A percentile compares a stretch with the other conserved stretches of the same genome.
Conservation (phyloP, 2,888 invertebrate species). For the Andrena marginata region DNA sequence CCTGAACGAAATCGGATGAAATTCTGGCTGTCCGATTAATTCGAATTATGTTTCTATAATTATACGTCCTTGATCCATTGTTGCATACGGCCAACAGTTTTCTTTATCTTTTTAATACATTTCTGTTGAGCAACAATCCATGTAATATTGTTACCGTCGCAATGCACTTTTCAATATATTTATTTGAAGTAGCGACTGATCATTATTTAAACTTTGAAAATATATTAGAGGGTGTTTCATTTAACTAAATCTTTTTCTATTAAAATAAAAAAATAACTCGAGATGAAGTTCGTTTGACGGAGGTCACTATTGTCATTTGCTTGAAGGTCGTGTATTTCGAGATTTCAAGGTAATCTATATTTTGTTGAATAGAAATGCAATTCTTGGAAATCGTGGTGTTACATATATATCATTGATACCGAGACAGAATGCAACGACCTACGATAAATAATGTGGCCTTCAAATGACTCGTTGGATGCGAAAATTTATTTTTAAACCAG, state of each 20-base stretch:
- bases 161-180: background rate
- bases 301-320: too few relatives aligned
- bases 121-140: background rate
- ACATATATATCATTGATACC: too few relatives aligned
- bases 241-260: too few relatives aligned
- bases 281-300: too few relatives aligned
- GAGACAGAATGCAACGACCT: too few relatives aligned
- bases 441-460: background rate
- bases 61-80: constrained; percentile 14
- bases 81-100: background rate
- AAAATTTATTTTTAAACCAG: background rate
- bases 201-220: background rate
- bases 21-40: constrained; percentile 48
- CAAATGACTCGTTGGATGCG: background rate
- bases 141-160: background rate
- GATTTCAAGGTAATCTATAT: background rate
- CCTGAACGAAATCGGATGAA: constrained; percentile 56
- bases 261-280: too few relatives aligned
- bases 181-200: too few relatives aligned
- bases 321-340: background rate
- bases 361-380: background rate
- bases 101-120: background rate
- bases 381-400: background rate
- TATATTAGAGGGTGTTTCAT: background rate
- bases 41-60: constrained; percentile 45